Evolutionary conservation across 1,140 invertebrate species (phyloP), one percentile per base, ranked within the genome.

Genomic region (Bombus affinis): DNA sequence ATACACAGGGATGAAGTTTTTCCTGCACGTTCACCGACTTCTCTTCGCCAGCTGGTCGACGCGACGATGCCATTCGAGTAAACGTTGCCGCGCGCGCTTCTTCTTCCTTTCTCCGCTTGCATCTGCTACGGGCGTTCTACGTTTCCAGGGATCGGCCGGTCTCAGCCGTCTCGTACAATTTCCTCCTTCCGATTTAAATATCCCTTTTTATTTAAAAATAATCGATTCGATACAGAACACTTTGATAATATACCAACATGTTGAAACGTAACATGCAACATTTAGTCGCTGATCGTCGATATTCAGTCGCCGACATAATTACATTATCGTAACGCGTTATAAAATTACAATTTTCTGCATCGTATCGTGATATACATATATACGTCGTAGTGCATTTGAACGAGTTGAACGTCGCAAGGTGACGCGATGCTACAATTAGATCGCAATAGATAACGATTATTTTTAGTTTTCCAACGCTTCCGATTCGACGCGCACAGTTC

Each of bases 141-240:
- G 0, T 6, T 53, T 6, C 0, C 47, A 53, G 18, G 5, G 3
- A 6, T 0, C 5, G 6, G 5, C 6, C 47, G 47, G 5, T 6
- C 47, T 18, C 47, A 0, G 5, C 15, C 18, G 62, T 9, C 0
- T 32, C 65, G 15, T 18, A 2, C 13, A 18, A 66, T 2, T 3
- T 15, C 4, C 0, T 35, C 15, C 0, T n/a, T 37, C 13, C 68
- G 25, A 82, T 66, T 89, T 86, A 91, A 91, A 89, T 88, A 91
- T 91, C 90, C 90, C 89, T 86, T 92, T 93, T 93, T 93, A 93
- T 93, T 93, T 80, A 88, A 91, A 93, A 92, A 91, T 91, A 92
- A 90, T 75, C 86, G 84, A 89, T 87, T 91, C 78, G 86, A 88
- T 93, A 93, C 85, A 93, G 25, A 59, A 91, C 71, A 92, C 77